These are phyloP conservation scores for Caenorhabditis briggsae DNA, from an alignment of 1,140 invertebrate species.

Conservation along the genomic window DNA sequence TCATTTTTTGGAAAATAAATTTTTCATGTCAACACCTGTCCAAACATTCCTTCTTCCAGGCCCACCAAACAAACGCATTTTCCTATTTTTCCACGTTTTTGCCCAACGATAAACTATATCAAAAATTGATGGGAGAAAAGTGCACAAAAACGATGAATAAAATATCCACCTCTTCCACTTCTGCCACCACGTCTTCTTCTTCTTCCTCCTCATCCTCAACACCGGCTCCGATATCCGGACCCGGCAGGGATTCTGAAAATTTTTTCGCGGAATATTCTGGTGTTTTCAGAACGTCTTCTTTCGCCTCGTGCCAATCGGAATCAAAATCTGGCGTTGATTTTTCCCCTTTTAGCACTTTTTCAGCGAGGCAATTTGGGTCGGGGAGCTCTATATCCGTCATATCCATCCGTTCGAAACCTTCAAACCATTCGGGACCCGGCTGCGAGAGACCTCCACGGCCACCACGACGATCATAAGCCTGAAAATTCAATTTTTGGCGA, in stretches of 20 bases:
- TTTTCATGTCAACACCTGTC: not conserved
- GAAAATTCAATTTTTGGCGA: not conserved
- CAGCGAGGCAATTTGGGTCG: conserved; percentile 48
- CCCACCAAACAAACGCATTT: not conserved
- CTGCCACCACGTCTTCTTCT: not conserved
- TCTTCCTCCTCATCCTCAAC: conserved; percentile 46
- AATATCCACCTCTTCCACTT: conserved; percentile 21
- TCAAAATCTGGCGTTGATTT: conserved; percentile 57
- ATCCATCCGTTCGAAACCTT: conserved; percentile 21
- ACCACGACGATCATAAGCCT: conserved; percentile 9
- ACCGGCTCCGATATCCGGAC: conserved; percentile 37
- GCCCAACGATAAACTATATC: not conserved
- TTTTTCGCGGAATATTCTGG: not conserved
- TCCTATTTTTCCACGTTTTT: not conserved
- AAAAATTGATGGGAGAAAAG: conserved; percentile 49
- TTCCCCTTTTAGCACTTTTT: conserved; percentile 42
- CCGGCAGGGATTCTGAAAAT: conserved; percentile 29
- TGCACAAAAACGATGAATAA: conserved; percentile 44
- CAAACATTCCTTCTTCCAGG: not conserved
- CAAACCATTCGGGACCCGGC: conserved; percentile 56
- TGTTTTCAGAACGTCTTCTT: conserved; percentile 43
- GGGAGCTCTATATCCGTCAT: conserved; percentile 12
- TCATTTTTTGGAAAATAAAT: no score
- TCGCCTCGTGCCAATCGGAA: conserved; percentile 58
- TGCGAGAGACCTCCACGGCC: conserved; percentile 27